A percentile compares a stretch with the other conserved stretches of the same genome.
phyloP scores from a whole-genome alignment of 2,797 vertebrate species.

The Micromesistius poutassou region DNA sequence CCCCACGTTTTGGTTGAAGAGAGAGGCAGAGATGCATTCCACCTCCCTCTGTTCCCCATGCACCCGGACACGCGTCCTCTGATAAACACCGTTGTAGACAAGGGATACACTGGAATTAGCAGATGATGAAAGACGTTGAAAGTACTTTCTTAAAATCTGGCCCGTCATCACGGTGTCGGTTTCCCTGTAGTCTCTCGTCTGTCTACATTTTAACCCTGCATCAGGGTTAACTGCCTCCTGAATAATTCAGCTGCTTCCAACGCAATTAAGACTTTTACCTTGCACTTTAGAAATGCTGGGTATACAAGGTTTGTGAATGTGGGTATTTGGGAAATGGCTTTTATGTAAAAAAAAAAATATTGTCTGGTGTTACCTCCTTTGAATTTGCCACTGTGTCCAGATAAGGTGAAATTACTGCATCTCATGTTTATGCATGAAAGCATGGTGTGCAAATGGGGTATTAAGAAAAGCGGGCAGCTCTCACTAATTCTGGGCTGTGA shows the following conservation, averaged over 20 bases:
- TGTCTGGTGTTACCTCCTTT: conserved; percentile 14
- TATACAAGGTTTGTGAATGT: conserved; percentile 13
- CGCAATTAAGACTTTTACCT: conserved; percentile 25
- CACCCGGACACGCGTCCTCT: conserved; percentile 24
- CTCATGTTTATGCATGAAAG: conserved; percentile 60
- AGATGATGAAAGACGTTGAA: conserved; percentile 68
- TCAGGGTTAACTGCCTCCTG: conserved; percentile 23
- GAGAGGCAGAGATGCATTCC: conserved; percentile 38
- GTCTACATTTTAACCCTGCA: conserved; percentile 28
- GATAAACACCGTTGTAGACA: conserved; percentile 61
- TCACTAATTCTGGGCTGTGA: conserved; percentile 36
- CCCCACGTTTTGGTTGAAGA: conserved; percentile 42
- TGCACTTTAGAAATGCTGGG: conserved; percentile 8
- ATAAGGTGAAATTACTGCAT: background rate
- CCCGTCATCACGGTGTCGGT: conserved; percentile 30
- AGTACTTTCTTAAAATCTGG: conserved; percentile 48
- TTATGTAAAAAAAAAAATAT: conserved; percentile 25
- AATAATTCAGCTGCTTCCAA: conserved; percentile 19
- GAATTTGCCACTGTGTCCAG: no score
- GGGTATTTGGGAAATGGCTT: conserved; percentile 13
- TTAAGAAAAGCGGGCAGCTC: conserved; percentile 31
- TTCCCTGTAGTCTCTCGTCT: conserved; percentile 33
- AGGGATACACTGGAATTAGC: conserved; percentile 61
- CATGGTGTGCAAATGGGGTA: conserved; percentile 41
- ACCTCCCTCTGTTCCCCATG: conserved; percentile 25